Evolutionary conservation across 2,113 vertebrate genomes (phyloP), one percentile per base, ranked within the genome.

Genomic region (Scomber scombrus): DNA sequence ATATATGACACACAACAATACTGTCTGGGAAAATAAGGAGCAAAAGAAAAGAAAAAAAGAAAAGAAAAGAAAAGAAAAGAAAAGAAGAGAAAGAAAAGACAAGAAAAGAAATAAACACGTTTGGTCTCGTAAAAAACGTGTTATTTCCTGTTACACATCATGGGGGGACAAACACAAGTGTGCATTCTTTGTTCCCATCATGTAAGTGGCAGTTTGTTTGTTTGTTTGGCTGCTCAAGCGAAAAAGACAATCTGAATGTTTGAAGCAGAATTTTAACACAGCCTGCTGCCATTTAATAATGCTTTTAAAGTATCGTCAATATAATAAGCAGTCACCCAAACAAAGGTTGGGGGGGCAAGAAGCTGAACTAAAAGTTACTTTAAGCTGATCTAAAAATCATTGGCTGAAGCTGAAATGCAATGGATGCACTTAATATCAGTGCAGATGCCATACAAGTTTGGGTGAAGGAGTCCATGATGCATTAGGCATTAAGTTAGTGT

Each of bases 231-330:
- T 56, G 81, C 88, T 84, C 71, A 88, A 89, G 88, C 86, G 19
- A 75, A 86, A 77, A 80, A 40, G 84, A 93, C 82, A 72, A 81
- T 78, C 34, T 40, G 34, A 40, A 40, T 40, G 34, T 40, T 8
- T 9, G 9, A 40, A 40, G 82, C 82, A 83, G 81, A 80, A 88
- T 86, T 92, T 85, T 88, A 87, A 91, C 88, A 91, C 92, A 90
- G 91, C 89, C 91, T 77, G 89, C 75, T 86, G 89, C 92, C 91
- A 85, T 86, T 90, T 83, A 78, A 76, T 82, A 91, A 91, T 90
- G 90, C 92, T 88, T 88, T 91, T 77, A 83, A 94, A 93, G 91
- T 87, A 88, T 82, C n/a, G 61, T 90, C 85, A 75, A 71, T 84
- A 89, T 84, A 88, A 86, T 90, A 90, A 89, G 90, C 86, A 80